Evolutionary conservation across 2,888 invertebrate species (phyloP).

Genomic region (Leptothorax acervorum): DNA sequence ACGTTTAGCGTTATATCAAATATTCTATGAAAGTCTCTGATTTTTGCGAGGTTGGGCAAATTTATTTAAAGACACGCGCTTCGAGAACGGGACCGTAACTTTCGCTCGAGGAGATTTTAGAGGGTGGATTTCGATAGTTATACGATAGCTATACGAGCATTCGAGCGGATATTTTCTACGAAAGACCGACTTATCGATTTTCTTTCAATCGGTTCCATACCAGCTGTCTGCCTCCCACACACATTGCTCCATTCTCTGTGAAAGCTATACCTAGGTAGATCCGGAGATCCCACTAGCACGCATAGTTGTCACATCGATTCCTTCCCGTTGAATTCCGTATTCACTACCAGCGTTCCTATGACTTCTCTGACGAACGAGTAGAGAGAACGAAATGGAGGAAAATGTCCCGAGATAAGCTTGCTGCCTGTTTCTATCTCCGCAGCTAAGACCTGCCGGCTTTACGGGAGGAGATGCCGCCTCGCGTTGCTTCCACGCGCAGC

Average conservation of each 20-base stretch:
- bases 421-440: conserved; percentile 37
- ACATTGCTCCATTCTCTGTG: conserved; percentile 18
- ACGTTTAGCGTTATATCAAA: background rate
- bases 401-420: conserved; percentile 67
- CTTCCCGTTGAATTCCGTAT: conserved; percentile 56
- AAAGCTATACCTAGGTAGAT: conserved; percentile 23
- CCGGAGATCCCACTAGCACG: conserved; percentile 31
- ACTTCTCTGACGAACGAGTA: conserved; percentile 63
- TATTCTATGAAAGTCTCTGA: background rate
- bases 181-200: conserved; percentile 51
- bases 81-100: conserved; percentile 3
- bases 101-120: conserved; percentile 29
- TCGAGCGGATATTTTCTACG: conserved; percentile 45
- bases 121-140: background rate
- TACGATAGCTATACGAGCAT: conserved; percentile 15
- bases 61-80: conserved; percentile 32
- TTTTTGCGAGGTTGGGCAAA: background rate
- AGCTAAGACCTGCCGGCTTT: conserved; percentile 18
- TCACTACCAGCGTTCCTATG: conserved; percentile 58
- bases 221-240: conserved; percentile 28
- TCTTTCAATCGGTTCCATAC: conserved; percentile 40
- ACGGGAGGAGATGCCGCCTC: conserved; percentile 24
- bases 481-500: conserved; percentile 45
- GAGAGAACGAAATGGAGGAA: conserved; percentile 53
- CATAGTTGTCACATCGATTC: conserved; percentile 55